Base-by-base conservation (phyloP, 1,140 invertebrate species). In the Listronotus oregonensis region DNA sequence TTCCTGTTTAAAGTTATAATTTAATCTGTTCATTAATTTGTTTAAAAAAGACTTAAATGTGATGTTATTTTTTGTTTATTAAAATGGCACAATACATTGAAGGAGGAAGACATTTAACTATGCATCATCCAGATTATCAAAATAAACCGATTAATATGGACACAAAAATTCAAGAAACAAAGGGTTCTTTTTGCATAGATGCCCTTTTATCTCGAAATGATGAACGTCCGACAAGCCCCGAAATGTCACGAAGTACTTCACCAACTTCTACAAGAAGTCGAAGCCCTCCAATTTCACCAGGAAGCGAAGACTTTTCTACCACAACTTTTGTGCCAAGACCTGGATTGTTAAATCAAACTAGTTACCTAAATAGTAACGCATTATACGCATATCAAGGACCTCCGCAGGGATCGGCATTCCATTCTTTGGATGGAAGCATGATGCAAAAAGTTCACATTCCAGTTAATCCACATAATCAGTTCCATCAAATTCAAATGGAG, bases 401-500 rank as follows among this genome's bases (percentile, higher is more conserved):
- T 60, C 70, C 60, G 21, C 73, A 71, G 52, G 66, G 59, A 6
- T 81, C 80, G 0, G 81, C 80, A 7, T 81, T 81, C 57, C 80
- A 81, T 49, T 71, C 71, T 46, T 54, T 77, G 27, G 77, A 77
- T 15, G 72, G 69, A 17, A 67, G 69, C 21, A 47, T 75, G 65
- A 68, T 77, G 27, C 75, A 76, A 52, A 69, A 74, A 64, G 56
- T 69, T 54, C 61, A 74, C 54, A 55, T 71, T 60, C 66, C 71
- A 0, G 66, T 70, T 10, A 67, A 71, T 32, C 69, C 67, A 10
- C 80, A 80, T 42, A 80, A 82, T 68, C 85, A 87, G 71, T 83
- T 92, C 43, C 91, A 93, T 71, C 91, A 92, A 72, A 86, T 93
- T 78, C 91, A 93, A 73, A 82, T 93, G 42, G 91, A 94, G 79